These are phyloP conservation scores for Jaculus jaculus DNA, from an alignment of 2,113 vertebrate genomes.

Conservation along the genomic window DNA sequence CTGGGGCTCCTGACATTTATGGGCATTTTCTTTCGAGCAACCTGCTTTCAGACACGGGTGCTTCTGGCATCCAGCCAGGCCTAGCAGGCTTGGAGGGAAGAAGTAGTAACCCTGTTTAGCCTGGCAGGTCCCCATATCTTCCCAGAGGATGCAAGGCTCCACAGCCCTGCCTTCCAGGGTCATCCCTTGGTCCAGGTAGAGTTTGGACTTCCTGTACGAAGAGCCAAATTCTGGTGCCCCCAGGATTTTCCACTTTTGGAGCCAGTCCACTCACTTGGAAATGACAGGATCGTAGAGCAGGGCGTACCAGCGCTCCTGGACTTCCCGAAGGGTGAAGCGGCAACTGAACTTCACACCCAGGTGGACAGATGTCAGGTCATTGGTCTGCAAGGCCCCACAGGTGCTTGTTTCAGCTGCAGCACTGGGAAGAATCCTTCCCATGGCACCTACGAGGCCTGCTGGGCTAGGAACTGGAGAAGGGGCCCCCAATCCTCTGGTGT, in stretches of 20 bases:
- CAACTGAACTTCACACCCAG: slow-evolving; percentile 98
- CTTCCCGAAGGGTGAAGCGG: slow-evolving; percentile 94
- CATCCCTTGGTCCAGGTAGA: not conserved
- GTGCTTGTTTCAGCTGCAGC: not conserved
- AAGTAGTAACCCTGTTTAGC: not conserved
- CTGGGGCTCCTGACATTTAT: not conserved
- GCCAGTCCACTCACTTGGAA: slow-evolving; percentile 91
- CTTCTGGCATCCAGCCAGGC: not conserved
- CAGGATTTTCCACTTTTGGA: not conserved
- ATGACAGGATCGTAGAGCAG: slow-evolving; percentile 97
- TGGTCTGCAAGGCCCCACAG: slow-evolving; percentile 87
- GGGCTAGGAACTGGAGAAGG: not conserved
- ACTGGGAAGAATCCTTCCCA: not conserved
- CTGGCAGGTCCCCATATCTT: not conserved
- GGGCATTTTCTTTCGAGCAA: not conserved
- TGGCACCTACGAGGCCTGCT: not conserved
- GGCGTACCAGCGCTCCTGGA: slow-evolving; percentile 97
- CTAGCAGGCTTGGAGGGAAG: not conserved
- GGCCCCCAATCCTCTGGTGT: not conserved
- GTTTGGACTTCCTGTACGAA: not conserved
- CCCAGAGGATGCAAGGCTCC: not conserved
- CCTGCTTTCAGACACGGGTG: not conserved
- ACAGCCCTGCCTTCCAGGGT: not conserved
- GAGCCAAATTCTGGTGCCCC: not conserved
- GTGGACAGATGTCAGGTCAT: slow-evolving; percentile 94